Base-by-base conservation (phyloP, 2,797 vertebrate species). In the Propithecus perrieri region DNA sequence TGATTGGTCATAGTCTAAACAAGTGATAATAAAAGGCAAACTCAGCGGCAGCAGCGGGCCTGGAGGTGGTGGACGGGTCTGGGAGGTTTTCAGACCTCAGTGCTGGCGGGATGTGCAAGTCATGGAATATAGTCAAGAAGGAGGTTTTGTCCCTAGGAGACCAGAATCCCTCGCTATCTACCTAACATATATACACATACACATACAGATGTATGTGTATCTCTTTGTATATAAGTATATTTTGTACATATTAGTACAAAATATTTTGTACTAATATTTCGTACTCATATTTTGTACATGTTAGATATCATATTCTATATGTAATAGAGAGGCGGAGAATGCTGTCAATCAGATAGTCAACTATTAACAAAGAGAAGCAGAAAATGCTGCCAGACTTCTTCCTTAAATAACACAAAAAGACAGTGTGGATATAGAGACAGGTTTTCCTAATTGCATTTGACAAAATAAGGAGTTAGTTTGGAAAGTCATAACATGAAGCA, bases 401-500 rank as follows among this genome's bases (percentile, higher is more conserved):
- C 33, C 9, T 92, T 57, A 48, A 74, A 61, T 35, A 91, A 85
- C 28, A 76, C 24, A 57, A 59, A 85, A 80, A 53, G 46, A 61
- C 24, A 65, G 0, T 4, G 5, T 61, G 4, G 17, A 38, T 38
- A 43, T 2, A 22, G n/a, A 97, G 30, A 95, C 15, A 43, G 24
- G 10, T 46, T 87, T 95, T 85, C 28, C 72, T 79, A 38, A 41
- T 85, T 91, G 26, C 79, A 92, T 81, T 5, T 35, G 50, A 46
- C 59, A 92, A 80, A 53, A 20, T 30, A 55, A 91, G 53, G 33
- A 89, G 26, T 85, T 71, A 80, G 30, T 83, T 85, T 20, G 71
- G 13, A 48, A 93, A 90, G 50, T 67, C 84, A 59, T 35, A 90
- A 76, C 28, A 38, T 38, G 33, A 92, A 95, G 61, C 17, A 74